Evolutionary conservation across 2,797 vertebrate species (phyloP).

Genomic region (Peromyscus melanophrys): DNA sequence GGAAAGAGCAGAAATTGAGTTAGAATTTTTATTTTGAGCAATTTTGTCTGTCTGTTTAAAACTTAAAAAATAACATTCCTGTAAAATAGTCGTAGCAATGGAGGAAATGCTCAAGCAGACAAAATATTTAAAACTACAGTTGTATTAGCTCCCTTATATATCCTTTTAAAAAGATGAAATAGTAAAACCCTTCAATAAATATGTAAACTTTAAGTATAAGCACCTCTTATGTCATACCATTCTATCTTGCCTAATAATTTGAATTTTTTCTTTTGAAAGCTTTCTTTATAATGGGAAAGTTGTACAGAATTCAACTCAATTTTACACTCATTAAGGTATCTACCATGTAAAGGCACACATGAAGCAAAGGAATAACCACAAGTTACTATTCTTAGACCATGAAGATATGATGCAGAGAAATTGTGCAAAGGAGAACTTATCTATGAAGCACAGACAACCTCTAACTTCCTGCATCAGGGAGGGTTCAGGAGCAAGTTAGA

Average conservation of each 20-base stretch:
- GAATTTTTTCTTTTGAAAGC: slow-evolving; percentile 29
- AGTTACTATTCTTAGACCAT: not conserved
- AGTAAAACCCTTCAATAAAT: not conserved
- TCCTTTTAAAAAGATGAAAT: slow-evolving; percentile 49
- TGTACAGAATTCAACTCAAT: not conserved
- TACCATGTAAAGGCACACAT: not conserved
- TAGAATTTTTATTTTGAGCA: slow-evolving; percentile 41
- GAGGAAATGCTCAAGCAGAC: not conserved
- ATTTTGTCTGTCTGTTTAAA: not conserved
- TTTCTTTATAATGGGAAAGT: slow-evolving; percentile 19
- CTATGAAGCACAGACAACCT: slow-evolving; percentile 36
- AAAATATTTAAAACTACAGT: not conserved
- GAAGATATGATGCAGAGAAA: slow-evolving; percentile 30
- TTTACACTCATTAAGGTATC: not conserved
- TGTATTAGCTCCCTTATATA: not conserved
- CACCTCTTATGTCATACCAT: not conserved
- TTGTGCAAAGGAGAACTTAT: slow-evolving; percentile 53
- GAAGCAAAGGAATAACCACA: not conserved
- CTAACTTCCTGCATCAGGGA: slow-evolving; percentile 60
- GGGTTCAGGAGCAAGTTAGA: not conserved
- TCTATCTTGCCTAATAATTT: not conserved
- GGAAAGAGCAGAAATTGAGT: slow-evolving; percentile 21
- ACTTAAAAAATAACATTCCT: slow-evolving; percentile 37
- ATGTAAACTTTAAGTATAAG: not conserved
- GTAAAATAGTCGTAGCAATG: not conserved